Conservation (phyloP, 2,113 vertebrate genomes). For the Tragulus kanchil region DNA sequence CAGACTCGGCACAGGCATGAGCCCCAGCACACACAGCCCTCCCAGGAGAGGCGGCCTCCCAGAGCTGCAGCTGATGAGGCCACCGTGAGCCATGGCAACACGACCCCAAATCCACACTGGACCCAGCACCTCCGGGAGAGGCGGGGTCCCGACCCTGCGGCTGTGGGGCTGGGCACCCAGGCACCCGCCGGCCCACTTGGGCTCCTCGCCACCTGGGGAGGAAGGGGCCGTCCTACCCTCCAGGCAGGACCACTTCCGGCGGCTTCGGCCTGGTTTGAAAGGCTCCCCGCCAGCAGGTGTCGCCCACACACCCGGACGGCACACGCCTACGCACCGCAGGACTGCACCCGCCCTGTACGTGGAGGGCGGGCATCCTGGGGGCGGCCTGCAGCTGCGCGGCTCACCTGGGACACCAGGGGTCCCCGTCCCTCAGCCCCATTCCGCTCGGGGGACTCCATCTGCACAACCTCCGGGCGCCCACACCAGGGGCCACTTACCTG, state of each 20-base stretch:
- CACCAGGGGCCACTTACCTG: too few species aligned
- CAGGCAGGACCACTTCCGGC: rapidly evolving
- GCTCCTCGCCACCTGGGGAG: background rate
- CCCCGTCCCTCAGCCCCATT: background rate
- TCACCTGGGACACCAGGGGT: background rate
- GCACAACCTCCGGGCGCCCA: too few species aligned
- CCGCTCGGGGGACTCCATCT: background rate
- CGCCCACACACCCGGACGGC: background rate
- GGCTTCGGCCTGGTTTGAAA: rapidly evolving
- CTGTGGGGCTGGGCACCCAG: background rate
- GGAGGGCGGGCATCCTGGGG: background rate
- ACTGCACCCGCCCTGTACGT: rapidly evolving
- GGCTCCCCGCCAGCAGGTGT: rapidly evolving
- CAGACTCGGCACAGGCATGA: rapidly evolving
- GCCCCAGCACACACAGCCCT: too few species aligned
- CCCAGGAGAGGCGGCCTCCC: background rate
- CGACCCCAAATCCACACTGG: background rate
- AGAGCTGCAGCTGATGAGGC: rapidly evolving
- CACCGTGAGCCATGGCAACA: rapidly evolving
- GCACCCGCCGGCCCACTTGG: background rate
- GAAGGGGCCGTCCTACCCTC: background rate
- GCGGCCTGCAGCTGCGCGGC: background rate
- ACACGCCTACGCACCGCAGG: too few species aligned
- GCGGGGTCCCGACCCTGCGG: too few species aligned
- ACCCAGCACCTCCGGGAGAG: rapidly evolving